phyloP scores from a whole-genome alignment of 2,113 vertebrate species.

The Plectropomus leopardus region DNA sequence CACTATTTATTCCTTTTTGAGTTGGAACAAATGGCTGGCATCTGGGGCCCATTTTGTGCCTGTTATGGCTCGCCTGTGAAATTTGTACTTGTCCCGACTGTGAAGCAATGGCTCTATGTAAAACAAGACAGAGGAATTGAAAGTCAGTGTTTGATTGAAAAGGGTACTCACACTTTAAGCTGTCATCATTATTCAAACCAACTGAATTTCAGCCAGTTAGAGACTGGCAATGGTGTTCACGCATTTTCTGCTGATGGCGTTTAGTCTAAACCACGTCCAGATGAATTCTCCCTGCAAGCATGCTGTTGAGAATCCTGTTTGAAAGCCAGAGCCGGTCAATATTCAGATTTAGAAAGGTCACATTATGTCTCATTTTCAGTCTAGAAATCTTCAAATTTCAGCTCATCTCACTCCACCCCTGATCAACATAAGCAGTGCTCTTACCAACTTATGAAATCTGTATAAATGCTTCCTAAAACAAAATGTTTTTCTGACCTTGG shows the following conservation, averaged over 20 bases:
- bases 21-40: background rate
- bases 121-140: background rate
- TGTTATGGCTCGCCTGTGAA: constrained; percentile 8
- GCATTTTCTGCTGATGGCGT: background rate
- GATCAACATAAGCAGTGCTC: background rate
- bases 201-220: background rate
- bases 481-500: background rate
- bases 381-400: background rate
- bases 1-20: background rate
- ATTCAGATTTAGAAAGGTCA: background rate
- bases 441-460: background rate
- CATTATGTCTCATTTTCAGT: background rate
- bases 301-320: background rate
- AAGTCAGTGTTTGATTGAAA: constrained; percentile 1
- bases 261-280: background rate
- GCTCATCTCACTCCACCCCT: background rate
- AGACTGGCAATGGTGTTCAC: background rate
- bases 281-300: background rate
- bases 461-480: background rate
- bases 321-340: constrained; percentile 8
- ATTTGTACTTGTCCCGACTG: background rate
- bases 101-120: background rate
- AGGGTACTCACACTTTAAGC: background rate
- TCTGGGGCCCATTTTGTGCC: background rate
- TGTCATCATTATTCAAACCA: constrained; percentile 15